phyloP scores from a whole-genome alignment of 2,113 vertebrate species.

The Semicossyphus pulcher region DNA sequence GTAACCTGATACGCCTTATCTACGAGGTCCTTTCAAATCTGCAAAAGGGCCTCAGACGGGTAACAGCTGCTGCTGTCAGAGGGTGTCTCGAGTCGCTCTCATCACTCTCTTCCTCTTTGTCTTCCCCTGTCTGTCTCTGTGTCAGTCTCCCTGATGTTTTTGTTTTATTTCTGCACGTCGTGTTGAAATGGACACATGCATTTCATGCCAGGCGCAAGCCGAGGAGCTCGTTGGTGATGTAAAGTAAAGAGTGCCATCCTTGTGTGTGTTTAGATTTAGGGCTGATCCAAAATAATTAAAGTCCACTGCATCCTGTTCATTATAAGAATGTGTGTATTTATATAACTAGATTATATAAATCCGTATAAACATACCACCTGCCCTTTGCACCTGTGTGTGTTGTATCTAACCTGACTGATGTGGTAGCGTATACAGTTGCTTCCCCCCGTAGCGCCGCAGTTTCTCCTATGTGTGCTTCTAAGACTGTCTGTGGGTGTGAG shows the following conservation, averaged over 20 bases:
- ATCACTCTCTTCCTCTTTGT: slow-evolving; percentile 42
- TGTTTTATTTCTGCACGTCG: slow-evolving; percentile 49
- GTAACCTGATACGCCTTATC: slow-evolving; percentile 51
- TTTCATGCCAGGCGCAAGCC: slow-evolving; percentile 51
- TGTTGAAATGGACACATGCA: slow-evolving; percentile 36
- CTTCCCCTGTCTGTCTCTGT: slow-evolving; percentile 20
- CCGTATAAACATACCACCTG: slow-evolving; percentile 27
- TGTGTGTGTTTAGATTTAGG: slow-evolving; percentile 2
- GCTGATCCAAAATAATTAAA: background rate
- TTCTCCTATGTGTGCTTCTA: background rate
- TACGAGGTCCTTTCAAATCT: slow-evolving; percentile 64
- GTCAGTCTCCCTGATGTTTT: slow-evolving; percentile 43
- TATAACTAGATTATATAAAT: slow-evolving; percentile 57
- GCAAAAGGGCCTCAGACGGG: slow-evolving; percentile 47
- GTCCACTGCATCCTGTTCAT: slow-evolving; percentile 22
- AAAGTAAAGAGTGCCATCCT: background rate
- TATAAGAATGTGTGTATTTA: slow-evolving; percentile 46
- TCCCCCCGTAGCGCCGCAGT: background rate
- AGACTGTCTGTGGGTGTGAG: slow-evolving; percentile 12
- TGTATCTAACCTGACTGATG: slow-evolving; percentile 29
- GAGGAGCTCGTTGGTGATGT: slow-evolving; percentile 8
- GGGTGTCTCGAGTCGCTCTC: slow-evolving; percentile 41
- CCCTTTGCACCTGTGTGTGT: slow-evolving; percentile 38
- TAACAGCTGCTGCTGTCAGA: slow-evolving; percentile 65
- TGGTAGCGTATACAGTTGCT: slow-evolving; percentile 16